Evolutionary conservation across 1,140 invertebrate genomes (phyloP).

Genomic region (Drosophila tristis): DNA sequence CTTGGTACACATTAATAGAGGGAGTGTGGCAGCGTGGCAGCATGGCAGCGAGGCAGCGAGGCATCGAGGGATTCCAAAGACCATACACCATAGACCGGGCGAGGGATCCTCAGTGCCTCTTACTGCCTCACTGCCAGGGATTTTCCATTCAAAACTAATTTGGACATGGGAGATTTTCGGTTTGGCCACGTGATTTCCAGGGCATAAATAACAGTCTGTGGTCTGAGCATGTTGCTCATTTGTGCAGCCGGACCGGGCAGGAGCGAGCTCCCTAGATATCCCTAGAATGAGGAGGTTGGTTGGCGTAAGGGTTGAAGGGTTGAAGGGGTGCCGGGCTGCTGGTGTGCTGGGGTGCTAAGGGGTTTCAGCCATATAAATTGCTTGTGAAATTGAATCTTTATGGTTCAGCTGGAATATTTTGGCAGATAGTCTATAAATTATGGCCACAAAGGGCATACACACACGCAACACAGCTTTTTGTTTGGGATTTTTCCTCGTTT

Average conservation of each 20-base stretch:
- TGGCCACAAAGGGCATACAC: constrained; percentile 80
- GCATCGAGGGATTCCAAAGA: not conserved
- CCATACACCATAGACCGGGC: no score
- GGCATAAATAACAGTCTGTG: constrained; percentile 67
- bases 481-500: constrained; percentile 31
- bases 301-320: not conserved
- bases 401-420: constrained; percentile 83
- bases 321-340: not conserved
- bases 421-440: constrained; percentile 83
- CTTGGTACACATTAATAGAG: constrained; percentile 2
- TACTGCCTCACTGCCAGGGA: not conserved
- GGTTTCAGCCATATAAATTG: constrained; percentile 77
- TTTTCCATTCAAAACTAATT: constrained; percentile 50
- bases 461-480: constrained; percentile 52
- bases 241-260: constrained; percentile 21
- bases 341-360: constrained; percentile 20
- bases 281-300: not conserved
- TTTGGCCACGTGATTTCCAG: constrained; percentile 54
- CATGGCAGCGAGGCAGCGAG: no score
- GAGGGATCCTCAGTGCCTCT: not conserved
- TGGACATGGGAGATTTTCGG: constrained; percentile 38
- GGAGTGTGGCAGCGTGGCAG: not conserved
- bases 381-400: constrained; percentile 83
- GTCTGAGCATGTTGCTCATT: constrained; percentile 69
- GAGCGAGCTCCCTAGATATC: no score